phyloP scores from a whole-genome alignment of 2,113 vertebrate genomes.

The Machaerirhynchus nigripectus region DNA sequence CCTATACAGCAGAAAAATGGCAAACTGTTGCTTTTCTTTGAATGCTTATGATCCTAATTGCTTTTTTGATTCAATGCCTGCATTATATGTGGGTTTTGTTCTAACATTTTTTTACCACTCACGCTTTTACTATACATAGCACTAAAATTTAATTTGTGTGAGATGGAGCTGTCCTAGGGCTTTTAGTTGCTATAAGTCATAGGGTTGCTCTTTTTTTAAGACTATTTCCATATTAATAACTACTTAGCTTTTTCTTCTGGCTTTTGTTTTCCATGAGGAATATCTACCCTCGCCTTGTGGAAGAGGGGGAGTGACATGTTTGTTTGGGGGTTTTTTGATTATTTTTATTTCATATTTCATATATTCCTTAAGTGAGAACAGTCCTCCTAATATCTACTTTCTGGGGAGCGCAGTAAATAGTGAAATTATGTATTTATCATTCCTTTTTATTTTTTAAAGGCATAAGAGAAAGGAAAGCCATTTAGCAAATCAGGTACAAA shows the following conservation, averaged over 20 bases:
- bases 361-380: not conserved
- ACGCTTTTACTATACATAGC: not conserved
- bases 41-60: not conserved
- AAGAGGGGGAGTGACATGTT: not conserved
- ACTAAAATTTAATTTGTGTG: not conserved
- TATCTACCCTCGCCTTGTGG: not conserved
- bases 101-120: accelerated
- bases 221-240: not conserved
- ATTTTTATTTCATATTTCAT: not conserved
- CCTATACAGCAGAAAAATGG: accelerated
- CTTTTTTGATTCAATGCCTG: not conserved
- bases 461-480: not conserved
- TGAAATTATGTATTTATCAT: not conserved
- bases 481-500: slow-evolving; percentile 49
- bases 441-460: not conserved
- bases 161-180: not conserved
- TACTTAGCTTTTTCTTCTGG: not conserved
- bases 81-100: accelerated
- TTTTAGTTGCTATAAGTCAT: not conserved
- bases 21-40: not conserved
- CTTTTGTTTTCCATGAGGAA: not conserved
- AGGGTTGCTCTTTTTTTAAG: accelerated
- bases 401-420: not conserved
- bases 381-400: not conserved
- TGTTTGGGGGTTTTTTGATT: accelerated